Conservation (phyloP, 2,888 invertebrate species). For the Agrypnus murinus region DNA sequence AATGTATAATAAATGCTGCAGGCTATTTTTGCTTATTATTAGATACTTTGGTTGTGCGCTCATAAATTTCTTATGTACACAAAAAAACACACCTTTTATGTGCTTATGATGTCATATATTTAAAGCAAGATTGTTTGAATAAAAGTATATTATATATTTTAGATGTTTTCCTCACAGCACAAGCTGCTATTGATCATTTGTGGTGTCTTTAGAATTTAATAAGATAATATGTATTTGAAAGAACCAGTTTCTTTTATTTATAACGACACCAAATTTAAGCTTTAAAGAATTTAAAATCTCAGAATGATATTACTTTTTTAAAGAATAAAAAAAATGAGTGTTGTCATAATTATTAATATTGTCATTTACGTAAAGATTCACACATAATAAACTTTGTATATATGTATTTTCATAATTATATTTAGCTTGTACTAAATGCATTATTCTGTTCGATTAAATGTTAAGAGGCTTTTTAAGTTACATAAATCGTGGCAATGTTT, state of each 20-base stretch:
- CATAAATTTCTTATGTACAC: background rate
- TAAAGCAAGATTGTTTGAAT: background rate
- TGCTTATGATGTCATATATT: constrained; percentile 26
- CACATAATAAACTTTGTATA: constrained; percentile 39
- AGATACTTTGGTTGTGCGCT: constrained; percentile 28
- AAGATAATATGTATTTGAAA: background rate
- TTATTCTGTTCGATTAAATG: background rate
- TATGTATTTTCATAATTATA: constrained; percentile 43
- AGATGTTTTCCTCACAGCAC: constrained; percentile 18
- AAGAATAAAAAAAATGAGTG: too few species aligned
- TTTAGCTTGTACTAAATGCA: constrained; percentile 25
- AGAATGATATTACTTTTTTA: constrained; percentile 37
- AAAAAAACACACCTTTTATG: constrained; percentile 20
- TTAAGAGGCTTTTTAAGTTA: constrained; percentile 35
- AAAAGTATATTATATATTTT: background rate
- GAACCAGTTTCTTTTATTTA: background rate
- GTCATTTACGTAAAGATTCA: constrained; percentile 37
- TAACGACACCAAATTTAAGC: constrained; percentile 19
- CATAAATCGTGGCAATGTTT: constrained; percentile 2
- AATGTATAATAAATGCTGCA: background rate
- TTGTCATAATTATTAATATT: constrained; percentile 20
- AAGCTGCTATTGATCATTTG: constrained; percentile 4
- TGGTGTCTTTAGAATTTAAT: background rate
- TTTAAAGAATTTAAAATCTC: constrained; percentile 31
- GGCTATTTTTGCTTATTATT: background rate